Conservation (phyloP, 2,797 vertebrate species). For the Cichlasoma orientale region DNA sequence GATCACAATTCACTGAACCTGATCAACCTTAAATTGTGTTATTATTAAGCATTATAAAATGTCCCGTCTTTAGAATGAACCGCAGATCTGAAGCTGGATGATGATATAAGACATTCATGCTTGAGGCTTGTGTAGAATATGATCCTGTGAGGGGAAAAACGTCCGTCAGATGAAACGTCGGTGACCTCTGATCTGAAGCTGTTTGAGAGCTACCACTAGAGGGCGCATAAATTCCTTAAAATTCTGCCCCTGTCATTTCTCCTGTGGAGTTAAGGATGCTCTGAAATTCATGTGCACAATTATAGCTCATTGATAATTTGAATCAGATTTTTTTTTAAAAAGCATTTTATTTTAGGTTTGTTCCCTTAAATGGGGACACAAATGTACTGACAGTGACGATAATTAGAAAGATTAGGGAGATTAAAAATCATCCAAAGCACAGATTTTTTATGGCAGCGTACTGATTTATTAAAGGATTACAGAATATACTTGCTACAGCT, state of each 20-base stretch:
- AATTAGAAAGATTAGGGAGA: neutral
- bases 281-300: neutral
- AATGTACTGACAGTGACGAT: neutral
- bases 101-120: neutral
- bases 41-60: neutral
- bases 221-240: conserved; percentile 41
- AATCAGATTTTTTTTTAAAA: neutral
- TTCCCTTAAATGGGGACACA: neutral
- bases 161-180: neutral
- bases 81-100: fast-evolving
- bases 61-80: neutral
- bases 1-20: neutral
- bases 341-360: neutral
- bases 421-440: neutral
- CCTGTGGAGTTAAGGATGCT: neutral
- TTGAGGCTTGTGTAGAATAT: neutral
- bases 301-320: neutral
- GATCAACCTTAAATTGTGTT: neutral
- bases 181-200: neutral
- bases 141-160: neutral
- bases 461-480: conserved; percentile 1
- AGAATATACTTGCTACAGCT: neutral
- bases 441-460: neutral
- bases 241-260: neutral
- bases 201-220: conserved; percentile 45